phyloP scores from a whole-genome alignment of 2,113 vertebrate species.

The Mionectes macconnelli region DNA sequence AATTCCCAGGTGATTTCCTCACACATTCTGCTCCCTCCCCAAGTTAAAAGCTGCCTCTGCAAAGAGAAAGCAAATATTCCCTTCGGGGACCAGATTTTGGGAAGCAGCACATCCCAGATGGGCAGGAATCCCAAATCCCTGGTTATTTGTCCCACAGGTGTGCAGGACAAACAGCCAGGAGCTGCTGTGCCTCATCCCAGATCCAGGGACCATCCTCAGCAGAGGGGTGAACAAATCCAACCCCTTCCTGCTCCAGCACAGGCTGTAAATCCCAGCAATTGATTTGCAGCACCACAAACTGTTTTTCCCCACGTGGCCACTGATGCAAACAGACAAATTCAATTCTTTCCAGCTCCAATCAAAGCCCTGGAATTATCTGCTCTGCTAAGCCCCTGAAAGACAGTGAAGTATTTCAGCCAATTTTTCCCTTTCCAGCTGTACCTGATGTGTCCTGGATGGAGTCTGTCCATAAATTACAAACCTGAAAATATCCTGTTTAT shows the following conservation, averaged over 20 bases:
- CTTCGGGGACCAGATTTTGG: fast-evolving
- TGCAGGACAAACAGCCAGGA: neutral
- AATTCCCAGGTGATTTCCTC: neutral
- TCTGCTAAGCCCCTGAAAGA: neutral
- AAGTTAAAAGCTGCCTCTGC: neutral
- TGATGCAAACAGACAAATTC: neutral
- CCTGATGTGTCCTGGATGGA: fast-evolving
- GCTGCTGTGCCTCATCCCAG: neutral
- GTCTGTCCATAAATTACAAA: neutral
- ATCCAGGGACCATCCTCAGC: neutral
- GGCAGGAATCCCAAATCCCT: neutral
- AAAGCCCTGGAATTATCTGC: neutral
- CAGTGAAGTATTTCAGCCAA: neutral
- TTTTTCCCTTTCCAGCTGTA: neutral
- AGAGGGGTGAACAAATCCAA: neutral
- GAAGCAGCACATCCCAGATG: neutral
- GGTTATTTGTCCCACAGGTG: neutral
- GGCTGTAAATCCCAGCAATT: neutral
- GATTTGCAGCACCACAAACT: neutral
- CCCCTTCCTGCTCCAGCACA: neutral
- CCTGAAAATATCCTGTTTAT: neutral
- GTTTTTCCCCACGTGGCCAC: neutral
- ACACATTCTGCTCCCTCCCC: neutral
- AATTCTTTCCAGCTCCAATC: neutral
- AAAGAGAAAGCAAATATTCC: neutral